Conservation (phyloP, 1,140 invertebrate species). For the Drosophila grimshawi region DNA sequence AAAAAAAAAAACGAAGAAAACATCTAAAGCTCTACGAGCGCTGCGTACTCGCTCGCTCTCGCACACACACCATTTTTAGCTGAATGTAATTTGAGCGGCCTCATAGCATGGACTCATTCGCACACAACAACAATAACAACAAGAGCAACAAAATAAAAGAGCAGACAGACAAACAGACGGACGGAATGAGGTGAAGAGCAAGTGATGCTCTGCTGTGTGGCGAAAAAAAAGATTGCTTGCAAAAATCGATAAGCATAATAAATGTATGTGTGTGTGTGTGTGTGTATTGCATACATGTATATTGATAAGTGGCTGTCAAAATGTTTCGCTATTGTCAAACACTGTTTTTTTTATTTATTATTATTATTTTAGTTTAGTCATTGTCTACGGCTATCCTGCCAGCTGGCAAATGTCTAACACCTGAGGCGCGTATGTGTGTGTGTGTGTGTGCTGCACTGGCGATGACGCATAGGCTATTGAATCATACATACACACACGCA, state of each 20-base stretch:
- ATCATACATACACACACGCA: constrained; percentile 45
- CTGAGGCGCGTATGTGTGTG: neutral
- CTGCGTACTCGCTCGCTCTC: constrained; percentile 58
- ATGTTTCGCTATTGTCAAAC: constrained; percentile 13
- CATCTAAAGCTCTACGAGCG: constrained; percentile 52
- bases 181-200: constrained; percentile 40
- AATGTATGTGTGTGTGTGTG: neutral
- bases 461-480: constrained; percentile 54
- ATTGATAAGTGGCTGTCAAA: constrained; percentile 17
- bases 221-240: constrained; percentile 29
- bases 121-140: constrained; percentile 41
- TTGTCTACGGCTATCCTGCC: constrained; percentile 44
- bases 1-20: neutral
- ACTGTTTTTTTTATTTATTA: neutral
- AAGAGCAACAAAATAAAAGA: constrained; percentile 2
- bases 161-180: constrained; percentile 1
- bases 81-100: constrained; percentile 84
- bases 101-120: constrained; percentile 77
- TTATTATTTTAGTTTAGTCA: constrained; percentile 32
- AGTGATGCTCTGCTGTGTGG: constrained; percentile 17
- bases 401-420: constrained; percentile 44
- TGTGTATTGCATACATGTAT: neutral
- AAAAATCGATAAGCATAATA: constrained; percentile 26
- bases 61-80: constrained; percentile 83
- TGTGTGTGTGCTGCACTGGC: constrained; percentile 15